These are phyloP conservation scores for Thrips palmi DNA, from an alignment of 1,140 invertebrate species.

Conservation along the genomic window DNA sequence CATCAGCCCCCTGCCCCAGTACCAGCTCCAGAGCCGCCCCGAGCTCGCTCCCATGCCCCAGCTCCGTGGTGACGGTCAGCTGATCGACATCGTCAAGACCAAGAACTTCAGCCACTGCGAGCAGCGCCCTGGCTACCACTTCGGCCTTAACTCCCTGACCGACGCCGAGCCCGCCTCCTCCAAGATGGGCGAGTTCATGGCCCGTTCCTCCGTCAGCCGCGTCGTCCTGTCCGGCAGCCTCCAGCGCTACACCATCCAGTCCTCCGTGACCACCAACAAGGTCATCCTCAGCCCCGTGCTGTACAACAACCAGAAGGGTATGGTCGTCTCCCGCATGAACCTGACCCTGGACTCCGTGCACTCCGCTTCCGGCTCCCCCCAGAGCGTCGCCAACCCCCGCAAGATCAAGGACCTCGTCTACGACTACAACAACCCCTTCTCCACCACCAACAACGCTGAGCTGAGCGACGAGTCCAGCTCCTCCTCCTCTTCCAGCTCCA, in stretches of 20 bases:
- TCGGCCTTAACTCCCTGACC: constrained; percentile 29
- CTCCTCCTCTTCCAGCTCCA: constrained; percentile 12
- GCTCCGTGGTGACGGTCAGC: constrained; percentile 23
- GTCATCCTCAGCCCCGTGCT: constrained; percentile 32
- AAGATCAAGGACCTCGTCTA: constrained; percentile 35
- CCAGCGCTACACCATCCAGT: constrained; percentile 36
- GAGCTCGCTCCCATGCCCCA: constrained; percentile 16
- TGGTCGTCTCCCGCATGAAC: constrained; percentile 36
- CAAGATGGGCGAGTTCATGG: constrained; percentile 32
- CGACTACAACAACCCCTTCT: constrained; percentile 20
- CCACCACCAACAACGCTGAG: constrained; percentile 12
- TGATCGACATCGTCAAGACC: constrained; percentile 40
- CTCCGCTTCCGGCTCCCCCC: constrained; percentile 11
- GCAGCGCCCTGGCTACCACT: constrained; percentile 34
- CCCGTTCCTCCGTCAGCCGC: constrained; percentile 30
- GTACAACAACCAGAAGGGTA: constrained; percentile 28
- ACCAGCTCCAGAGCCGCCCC: constrained; percentile 13
- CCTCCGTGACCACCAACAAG: constrained; percentile 33
- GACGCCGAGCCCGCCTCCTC: constrained; percentile 33
- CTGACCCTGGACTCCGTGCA: constrained; percentile 27
- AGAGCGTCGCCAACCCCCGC: constrained; percentile 19
- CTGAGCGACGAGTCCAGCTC: constrained; percentile 11
- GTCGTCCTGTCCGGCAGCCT: constrained; percentile 32
- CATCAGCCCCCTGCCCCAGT: constrained; percentile 16
- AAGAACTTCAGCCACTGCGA: constrained; percentile 43